Evolutionary conservation across 2,888 invertebrate genomes (phyloP).

Genomic region (Oscheius sp.): DNA sequence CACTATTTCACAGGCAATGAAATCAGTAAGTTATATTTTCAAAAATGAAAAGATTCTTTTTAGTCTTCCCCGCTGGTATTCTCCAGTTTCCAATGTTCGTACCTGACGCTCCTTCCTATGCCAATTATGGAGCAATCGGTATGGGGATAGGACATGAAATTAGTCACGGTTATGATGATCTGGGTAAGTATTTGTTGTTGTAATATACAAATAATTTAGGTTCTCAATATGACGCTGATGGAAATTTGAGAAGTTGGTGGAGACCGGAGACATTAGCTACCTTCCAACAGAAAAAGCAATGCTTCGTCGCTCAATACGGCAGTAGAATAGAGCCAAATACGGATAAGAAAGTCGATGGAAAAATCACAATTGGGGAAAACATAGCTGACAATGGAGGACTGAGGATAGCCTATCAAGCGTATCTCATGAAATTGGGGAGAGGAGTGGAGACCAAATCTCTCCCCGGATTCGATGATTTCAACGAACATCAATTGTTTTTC

Average conservation of each 20-base stretch:
- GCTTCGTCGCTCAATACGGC: conserved; percentile 63
- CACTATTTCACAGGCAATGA: conserved; percentile 61
- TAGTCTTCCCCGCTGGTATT: conserved; percentile 65
- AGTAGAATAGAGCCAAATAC: conserved; percentile 54
- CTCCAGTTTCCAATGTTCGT: conserved; percentile 64
- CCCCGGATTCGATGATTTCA: conserved; percentile 71
- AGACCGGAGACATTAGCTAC: conserved; percentile 54
- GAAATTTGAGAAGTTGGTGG: conserved; percentile 64
- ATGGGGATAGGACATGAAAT: conserved; percentile 66
- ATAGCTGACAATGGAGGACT: conserved; percentile 67
- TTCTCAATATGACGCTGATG: conserved; percentile 61
- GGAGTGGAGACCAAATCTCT: conserved; percentile 49
- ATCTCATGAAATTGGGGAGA: conserved; percentile 44
- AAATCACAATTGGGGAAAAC: conserved; percentile 64
- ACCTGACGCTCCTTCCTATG: conserved; percentile 53
- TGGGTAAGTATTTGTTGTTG: conserved; percentile 35
- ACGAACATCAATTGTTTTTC: conserved; percentile 73
- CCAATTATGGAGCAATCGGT: conserved; percentile 64
- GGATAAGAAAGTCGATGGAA: conserved; percentile 58
- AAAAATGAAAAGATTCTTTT: conserved; percentile 26
- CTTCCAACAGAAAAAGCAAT: conserved; percentile 62
- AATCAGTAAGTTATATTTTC: conserved; percentile 42
- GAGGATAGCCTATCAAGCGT: conserved; percentile 58
- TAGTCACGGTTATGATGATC: conserved; percentile 67
- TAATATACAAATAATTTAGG: conserved; percentile 35